Percentiles rank a stretch among this genome's conserved stretches.
These are phyloP conservation scores for Phrynocephalus guinanensis DNA, from an alignment of 2,797 vertebrate genomes.

Conservation along the genomic window DNA sequence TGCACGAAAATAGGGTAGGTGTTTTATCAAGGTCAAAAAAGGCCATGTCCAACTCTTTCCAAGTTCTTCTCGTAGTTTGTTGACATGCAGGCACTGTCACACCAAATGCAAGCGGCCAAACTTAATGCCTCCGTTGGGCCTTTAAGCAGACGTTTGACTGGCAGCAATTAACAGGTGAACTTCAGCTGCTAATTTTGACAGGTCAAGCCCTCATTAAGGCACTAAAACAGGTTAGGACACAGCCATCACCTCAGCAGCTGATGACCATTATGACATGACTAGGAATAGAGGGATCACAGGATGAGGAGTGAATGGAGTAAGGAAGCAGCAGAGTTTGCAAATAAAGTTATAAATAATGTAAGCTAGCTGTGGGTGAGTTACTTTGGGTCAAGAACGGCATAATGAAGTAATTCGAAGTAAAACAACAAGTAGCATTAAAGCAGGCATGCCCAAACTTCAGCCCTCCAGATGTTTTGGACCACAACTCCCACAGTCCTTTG, in stretches of 20 bases:
- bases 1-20: neutral
- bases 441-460: too few relatives aligned
- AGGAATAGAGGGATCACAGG: too few relatives aligned
- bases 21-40: neutral
- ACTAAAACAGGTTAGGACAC: neutral
- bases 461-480: too few relatives aligned
- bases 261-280: neutral
- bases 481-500: too few relatives aligned
- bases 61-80: too few relatives aligned
- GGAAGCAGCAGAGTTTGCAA: too few relatives aligned
- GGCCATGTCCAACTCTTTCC: neutral
- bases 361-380: too few relatives aligned
- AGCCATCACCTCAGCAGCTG: neutral
- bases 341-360: too few relatives aligned
- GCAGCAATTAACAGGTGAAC: neutral
- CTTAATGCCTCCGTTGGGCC: neutral
- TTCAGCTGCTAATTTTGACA: neutral
- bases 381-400: too few relatives aligned
- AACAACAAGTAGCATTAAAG: too few relatives aligned
- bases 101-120: neutral
- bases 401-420: too few relatives aligned
- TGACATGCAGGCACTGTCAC: neutral
- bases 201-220: neutral
- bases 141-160: slow-evolving; percentile 1
- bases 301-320: too few relatives aligned